phyloP scores from a whole-genome alignment of 2,113 vertebrate species.

The Lonchura striata region DNA sequence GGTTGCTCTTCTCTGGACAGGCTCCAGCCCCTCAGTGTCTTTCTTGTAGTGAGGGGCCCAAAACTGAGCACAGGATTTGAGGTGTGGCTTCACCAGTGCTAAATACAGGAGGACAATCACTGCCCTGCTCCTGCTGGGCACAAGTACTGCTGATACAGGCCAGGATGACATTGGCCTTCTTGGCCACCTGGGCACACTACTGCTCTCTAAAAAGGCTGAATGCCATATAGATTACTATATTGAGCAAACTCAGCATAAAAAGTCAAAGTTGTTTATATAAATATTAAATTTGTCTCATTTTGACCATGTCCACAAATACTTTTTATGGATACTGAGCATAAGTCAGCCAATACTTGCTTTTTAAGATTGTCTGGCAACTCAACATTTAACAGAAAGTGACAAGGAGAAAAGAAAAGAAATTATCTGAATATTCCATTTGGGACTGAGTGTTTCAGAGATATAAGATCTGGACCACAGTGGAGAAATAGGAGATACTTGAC shows the following conservation, averaged over 20 bases:
- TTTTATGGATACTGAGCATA: neutral
- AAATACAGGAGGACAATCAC: accelerated
- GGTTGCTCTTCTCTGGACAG: accelerated
- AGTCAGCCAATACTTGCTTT: neutral
- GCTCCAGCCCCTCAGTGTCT: neutral
- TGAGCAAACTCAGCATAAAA: neutral
- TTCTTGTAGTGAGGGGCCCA: neutral
- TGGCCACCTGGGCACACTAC: neutral
- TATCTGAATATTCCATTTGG: neutral
- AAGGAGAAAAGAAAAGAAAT: neutral
- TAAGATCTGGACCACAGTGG: neutral
- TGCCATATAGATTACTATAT: neutral
- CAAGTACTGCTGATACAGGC: neutral
- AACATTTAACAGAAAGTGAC: neutral
- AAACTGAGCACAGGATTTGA: neutral
- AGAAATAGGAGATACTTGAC: neutral
- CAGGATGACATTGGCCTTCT: neutral
- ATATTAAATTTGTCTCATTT: neutral
- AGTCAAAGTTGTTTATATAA: neutral
- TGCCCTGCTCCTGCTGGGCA: neutral
- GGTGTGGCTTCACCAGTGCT: neutral
- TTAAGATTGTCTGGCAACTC: neutral
- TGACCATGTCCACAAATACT: neutral
- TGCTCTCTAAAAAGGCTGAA: neutral
- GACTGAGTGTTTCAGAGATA: neutral